Conservation (phyloP, 2,888 invertebrate genomes). For the Drosophila algonquin region DNA sequence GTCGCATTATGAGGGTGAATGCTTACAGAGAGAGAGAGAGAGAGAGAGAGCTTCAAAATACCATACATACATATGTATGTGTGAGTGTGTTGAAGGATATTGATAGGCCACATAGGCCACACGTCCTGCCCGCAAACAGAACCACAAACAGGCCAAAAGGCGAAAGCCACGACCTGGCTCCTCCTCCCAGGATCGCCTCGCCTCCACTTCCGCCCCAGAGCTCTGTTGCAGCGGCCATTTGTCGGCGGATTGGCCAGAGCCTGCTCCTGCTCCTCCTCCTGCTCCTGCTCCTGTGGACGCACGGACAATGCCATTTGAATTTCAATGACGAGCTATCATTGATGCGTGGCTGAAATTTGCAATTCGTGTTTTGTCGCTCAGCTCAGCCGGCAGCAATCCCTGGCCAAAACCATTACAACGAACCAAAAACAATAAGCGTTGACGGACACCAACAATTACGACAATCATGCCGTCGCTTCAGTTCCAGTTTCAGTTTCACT, state of each 20-base stretch:
- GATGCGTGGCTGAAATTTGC: conserved; percentile 77
- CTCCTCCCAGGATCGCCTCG: neutral
- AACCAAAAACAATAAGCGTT: conserved; percentile 25
- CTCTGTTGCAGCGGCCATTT: conserved; percentile 26
- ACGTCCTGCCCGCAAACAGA: conserved; percentile 46
- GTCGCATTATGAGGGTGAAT: conserved; percentile 13
- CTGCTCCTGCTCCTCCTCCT: neutral
- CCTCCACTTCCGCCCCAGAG: neutral
- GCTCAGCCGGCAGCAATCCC: conserved; percentile 69
- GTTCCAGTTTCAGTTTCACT: neutral
- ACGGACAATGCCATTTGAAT: conserved; percentile 76
- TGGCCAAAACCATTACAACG: conserved; percentile 36
- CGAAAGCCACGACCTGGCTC: conserved; percentile 43
- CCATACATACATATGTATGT: conserved; percentile 4
- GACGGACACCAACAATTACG: conserved; percentile 35
- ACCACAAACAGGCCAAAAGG: conserved; percentile 68
- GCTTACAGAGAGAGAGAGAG: neutral
- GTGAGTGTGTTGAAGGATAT: conserved; percentile 45
- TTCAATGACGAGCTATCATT: conserved; percentile 76
- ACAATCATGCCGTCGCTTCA: conserved; percentile 8
- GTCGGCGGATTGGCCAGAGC: conserved; percentile 21
- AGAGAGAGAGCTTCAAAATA: neutral
- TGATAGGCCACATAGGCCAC: conserved; percentile 58
- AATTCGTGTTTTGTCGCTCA: conserved; percentile 71
- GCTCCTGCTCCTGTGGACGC: neutral